Evolutionary conservation across 2,797 vertebrate genomes (phyloP).

Genomic region (Lacerta agilis): DNA sequence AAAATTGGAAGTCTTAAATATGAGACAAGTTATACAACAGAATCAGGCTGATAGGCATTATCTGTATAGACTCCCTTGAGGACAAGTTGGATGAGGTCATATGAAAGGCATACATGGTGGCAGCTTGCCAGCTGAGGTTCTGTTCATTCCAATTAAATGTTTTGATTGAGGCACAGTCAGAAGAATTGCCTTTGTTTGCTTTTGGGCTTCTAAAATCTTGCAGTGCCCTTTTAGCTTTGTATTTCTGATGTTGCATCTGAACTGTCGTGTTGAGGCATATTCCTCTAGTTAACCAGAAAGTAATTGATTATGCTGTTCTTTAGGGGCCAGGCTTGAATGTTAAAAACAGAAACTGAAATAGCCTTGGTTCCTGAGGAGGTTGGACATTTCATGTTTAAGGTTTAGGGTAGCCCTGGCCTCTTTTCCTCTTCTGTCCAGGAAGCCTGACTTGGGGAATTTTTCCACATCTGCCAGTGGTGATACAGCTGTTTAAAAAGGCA

Average conservation of each 20-base stretch:
- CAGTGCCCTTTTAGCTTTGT: rapidly evolving
- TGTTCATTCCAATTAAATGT: conserved; percentile 6
- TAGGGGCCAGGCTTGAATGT: rapidly evolving
- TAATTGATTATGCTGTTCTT: rapidly evolving
- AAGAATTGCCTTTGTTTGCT: background rate
- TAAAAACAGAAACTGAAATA: rapidly evolving
- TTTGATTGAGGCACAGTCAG: background rate
- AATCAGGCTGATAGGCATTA: background rate
- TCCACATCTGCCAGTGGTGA: conserved; percentile 38
- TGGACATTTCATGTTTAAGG: background rate
- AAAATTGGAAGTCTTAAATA: background rate
- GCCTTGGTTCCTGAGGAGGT: rapidly evolving
- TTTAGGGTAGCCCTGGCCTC: background rate
- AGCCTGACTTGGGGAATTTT: conserved; percentile 27
- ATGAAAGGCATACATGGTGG: conserved; percentile 58
- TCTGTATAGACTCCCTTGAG: conserved; percentile 36
- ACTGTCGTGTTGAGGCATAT: background rate
- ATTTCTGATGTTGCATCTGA: background rate
- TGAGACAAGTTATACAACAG: background rate
- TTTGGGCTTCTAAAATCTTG: background rate
- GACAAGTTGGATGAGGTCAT: conserved; percentile 54
- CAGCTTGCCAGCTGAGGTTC: conserved; percentile 39
- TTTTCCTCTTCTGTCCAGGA: conserved; percentile 54
- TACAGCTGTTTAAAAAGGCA: conserved; percentile 7
- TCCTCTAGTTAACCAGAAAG: background rate